phyloP scores from a whole-genome alignment of 2,113 vertebrate species.

The Hippopotamus amphibius region DNA sequence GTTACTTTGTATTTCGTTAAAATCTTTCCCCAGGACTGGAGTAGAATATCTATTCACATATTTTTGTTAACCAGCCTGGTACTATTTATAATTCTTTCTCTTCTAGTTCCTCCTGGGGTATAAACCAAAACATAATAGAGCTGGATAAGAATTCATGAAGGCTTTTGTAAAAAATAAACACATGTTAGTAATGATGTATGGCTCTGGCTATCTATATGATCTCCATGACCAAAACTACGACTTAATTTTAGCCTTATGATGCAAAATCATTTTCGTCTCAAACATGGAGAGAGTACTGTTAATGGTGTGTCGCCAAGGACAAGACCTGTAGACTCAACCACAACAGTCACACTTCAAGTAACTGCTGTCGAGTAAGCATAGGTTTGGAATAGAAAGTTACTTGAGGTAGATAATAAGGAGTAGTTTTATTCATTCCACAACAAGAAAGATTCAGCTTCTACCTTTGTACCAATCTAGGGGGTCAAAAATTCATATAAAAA shows the following conservation, averaged over 20 bases:
- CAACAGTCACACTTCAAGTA: conserved; percentile 41
- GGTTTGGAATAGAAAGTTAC: background rate
- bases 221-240: background rate
- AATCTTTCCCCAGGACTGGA: background rate
- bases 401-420: too few species aligned
- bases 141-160: background rate
- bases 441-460: conserved; percentile 15
- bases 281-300: conserved; percentile 47
- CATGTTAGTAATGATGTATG: background rate
- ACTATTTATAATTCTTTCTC: background rate
- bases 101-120: background rate
- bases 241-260: background rate
- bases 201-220: background rate
- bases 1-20: background rate
- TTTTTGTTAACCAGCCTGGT: background rate
- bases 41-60: background rate
- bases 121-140: background rate
- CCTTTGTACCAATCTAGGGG: background rate
- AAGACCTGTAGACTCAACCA: background rate
- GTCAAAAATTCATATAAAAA: conserved; percentile 1
- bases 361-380: background rate
- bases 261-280: background rate
- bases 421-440: background rate
- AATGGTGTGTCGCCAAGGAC: background rate
- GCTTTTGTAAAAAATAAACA: background rate